Evolutionary conservation across 2,797 vertebrate genomes (phyloP), one percentile per base, ranked within the genome.

Genomic region (Rhinogobio ventralis): DNA sequence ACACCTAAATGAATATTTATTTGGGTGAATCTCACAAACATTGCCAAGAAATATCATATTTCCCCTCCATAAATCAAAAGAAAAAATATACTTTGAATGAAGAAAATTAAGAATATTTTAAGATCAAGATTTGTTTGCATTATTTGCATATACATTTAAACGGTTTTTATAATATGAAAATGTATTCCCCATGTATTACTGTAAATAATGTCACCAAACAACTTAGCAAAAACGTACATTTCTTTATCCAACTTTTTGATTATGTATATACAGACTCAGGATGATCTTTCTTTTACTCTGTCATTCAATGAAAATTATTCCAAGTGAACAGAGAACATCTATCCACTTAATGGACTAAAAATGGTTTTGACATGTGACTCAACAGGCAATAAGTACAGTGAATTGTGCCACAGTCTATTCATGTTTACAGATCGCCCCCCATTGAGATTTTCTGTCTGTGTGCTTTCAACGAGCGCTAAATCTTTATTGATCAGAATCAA

Each of bases 401-500:
- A 71, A 69, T 49, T 49, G 36, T 72, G 39, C 20, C 39, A 71
- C 14, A 19, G 25, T 25, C 42, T 53, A 42, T 75, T 83, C 28
- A 53, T 66, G 46, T 45, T 66, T 39, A 73, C 74, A 79, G 28
- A 51, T 79, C 42, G 2, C 39, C 39, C 33, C 33, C 68, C 73
- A 72, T 6, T 81, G 78, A 69, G 17, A 81, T 69, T 67, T 13
- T 66, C 45, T 25, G 53, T 45, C 57, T 68, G 80, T 36, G 45
- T 19, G 72, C 28, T 84, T 79, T 79, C 73, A 87, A 67, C 9
- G 14, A 67, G 39, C 8, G 1, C 17, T 66, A 71, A 73, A 79
- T 77, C 79, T 85, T 77, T 85, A 87, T 78, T 87, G 83, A 77
- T 57, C 68, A 36, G 83, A 62, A 76, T 82, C 83, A 79, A 82